These are phyloP conservation scores for Odontomachus brunneus DNA, from an alignment of 1,140 invertebrate genomes.

Conservation along the genomic window DNA sequence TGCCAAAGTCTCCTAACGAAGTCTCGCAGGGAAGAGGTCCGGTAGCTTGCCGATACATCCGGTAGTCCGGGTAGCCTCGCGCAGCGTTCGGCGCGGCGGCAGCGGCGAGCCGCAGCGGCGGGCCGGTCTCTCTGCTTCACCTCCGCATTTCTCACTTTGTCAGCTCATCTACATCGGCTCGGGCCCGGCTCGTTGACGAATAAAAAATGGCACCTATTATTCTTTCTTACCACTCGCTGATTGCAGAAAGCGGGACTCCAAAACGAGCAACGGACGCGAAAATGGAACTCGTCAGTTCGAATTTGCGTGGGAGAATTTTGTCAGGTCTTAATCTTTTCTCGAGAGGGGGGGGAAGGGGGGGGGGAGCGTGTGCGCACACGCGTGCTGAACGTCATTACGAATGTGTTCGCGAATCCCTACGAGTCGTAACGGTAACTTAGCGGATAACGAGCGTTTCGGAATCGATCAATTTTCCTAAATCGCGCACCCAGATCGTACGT, in stretches of 20 bases:
- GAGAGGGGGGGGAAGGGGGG: background rate
- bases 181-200: slow-evolving; percentile 51
- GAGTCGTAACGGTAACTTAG: too few relatives aligned
- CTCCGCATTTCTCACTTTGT: slow-evolving; percentile 74
- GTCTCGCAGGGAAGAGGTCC: background rate
- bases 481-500: too few relatives aligned
- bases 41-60: slow-evolving; percentile 20
- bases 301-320: slow-evolving; percentile 26
- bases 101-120: background rate
- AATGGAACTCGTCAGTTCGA: slow-evolving; percentile 42
- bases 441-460: too few relatives aligned
- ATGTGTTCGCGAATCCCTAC: too few relatives aligned
- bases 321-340: slow-evolving; percentile 39
- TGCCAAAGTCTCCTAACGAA: background rate
- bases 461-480: too few relatives aligned
- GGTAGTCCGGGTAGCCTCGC: slow-evolving; percentile 57
- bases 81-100: too few relatives aligned
- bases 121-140: slow-evolving; percentile 49
- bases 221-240: slow-evolving; percentile 71
- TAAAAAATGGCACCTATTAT: slow-evolving; percentile 74
- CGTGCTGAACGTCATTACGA: too few relatives aligned
- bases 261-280: slow-evolving; percentile 10
- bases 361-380: too few relatives aligned
- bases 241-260: slow-evolving; percentile 55
- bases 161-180: slow-evolving; percentile 71